A percentile compares a stretch with the other conserved stretches of the same genome.
phyloP scores from a whole-genome alignment of 2,888 invertebrate species.

The Dione juno region DNA sequence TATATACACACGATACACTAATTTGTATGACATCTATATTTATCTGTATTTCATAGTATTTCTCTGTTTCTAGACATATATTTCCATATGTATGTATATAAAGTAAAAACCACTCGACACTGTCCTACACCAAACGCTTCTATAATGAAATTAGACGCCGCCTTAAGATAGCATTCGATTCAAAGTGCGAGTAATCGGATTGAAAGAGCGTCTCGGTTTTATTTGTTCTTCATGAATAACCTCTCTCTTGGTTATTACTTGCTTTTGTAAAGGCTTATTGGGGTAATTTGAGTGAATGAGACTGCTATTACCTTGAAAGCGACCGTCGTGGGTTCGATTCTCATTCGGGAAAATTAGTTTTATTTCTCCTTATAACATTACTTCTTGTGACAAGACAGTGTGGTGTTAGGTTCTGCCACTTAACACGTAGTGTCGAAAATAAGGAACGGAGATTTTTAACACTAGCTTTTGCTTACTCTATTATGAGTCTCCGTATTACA shows the following conservation, averaged over 20 bases:
- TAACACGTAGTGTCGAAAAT: background rate
- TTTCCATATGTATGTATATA: background rate
- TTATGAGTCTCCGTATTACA: too few relatives aligned
- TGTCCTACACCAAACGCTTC: conserved; percentile 10
- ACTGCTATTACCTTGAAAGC: background rate
- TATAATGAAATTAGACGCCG: conserved; percentile 68
- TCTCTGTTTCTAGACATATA: background rate
- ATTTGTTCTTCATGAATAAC: conserved; percentile 30
- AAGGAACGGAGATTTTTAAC: background rate
- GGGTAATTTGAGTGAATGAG: background rate
- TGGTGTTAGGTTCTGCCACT: background rate
- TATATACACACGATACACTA: too few relatives aligned
- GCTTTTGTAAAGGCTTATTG: conserved; percentile 10
- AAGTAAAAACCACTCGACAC: background rate
- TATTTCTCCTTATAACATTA: too few relatives aligned
- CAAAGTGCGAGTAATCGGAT: conserved; percentile 66
- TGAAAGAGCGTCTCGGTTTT: conserved; percentile 41
- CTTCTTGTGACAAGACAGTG: too few relatives aligned
- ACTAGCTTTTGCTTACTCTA: background rate
- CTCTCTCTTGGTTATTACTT: conserved; percentile 16
- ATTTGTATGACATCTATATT: too few relatives aligned
- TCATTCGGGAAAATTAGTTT: too few relatives aligned
- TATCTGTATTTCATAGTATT: too few relatives aligned
- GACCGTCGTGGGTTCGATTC: background rate
- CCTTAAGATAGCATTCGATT: conserved; percentile 74